These are phyloP conservation scores for Rhizomys pruinosus DNA, from an alignment of 2,113 vertebrate genomes.

Conservation along the genomic window DNA sequence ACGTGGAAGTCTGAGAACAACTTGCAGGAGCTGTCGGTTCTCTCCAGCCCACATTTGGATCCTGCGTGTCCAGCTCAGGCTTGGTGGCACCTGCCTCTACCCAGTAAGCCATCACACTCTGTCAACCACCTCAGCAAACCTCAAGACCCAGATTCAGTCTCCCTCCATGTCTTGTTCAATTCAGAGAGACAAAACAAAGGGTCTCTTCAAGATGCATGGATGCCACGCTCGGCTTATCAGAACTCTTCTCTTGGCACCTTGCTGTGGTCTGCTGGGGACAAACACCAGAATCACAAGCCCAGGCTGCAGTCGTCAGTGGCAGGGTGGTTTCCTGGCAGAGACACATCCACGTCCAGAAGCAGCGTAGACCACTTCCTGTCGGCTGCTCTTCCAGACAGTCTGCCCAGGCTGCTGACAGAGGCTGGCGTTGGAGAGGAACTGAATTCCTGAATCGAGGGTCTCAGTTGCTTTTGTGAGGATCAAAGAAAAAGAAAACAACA, in stretches of 20 bases:
- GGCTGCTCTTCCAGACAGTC: slow-evolving; percentile 2
- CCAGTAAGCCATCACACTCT: neutral
- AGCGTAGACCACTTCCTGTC: slow-evolving; percentile 23
- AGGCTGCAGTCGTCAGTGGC: neutral
- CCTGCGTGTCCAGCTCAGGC: no score
- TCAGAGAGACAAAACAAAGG: neutral
- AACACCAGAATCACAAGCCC: neutral
- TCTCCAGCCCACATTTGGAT: neutral
- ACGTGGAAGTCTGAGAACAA: neutral
- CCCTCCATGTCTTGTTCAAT: fast-evolving
- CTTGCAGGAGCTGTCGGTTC: neutral
- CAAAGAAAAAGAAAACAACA: neutral
- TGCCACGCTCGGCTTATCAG: no score
- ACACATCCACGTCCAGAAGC: neutral
- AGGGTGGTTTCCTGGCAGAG: neutral
- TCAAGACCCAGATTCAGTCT: no score
- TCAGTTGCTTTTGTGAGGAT: neutral
- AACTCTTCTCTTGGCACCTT: neutral
- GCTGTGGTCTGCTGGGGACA: neutral
- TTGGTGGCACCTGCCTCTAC: neutral
- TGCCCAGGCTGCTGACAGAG: neutral
- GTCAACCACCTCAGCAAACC: neutral
- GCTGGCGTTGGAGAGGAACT: neutral
- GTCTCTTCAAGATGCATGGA: neutral
- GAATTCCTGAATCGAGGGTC: neutral